Evolutionary conservation across 2,888 invertebrate genomes (phyloP), one percentile per base, ranked within the genome.

Genomic region (Sarcophaga subvicina): DNA sequence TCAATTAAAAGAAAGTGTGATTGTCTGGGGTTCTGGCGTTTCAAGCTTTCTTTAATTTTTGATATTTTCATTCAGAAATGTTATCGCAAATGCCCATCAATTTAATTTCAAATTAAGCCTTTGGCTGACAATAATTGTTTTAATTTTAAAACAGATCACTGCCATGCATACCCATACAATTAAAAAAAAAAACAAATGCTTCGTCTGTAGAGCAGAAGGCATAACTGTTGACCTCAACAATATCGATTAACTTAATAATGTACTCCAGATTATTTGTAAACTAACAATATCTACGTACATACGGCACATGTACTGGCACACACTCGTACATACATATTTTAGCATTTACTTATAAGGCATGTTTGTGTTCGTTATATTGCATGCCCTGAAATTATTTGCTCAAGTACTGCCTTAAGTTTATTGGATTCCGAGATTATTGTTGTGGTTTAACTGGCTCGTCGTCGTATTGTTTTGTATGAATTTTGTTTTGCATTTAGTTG

Each of bases 361-460:
- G 17, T 54, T 10, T 14, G 17, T 54, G 17, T 54, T 14, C 54
- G 14, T 14, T 12, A 1, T 14, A 14, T 8, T 54, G 54, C 17
- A 17, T 54, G 54, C 12, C 14, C 54, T 14, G 54, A 37, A 37
- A 54, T 54, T 54, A 54, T 60, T 72, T 27, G 60, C 59, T 71
- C n/a, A 60, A 71, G 20, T 60, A 60, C 14, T 62, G 60, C 20
- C 37, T 3, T 14, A 73, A 60, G 72, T 60, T 25, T 45, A 45
- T 70, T 64, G 14, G n/a, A 22, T 62, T 69, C 27, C 37, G 59
- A 47, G 2, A 54, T 72, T 66, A 71, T 60, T 78, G 71, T 73
- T 62, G 62, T 20, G 62, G 14, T 22, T 12, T 73, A 17, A 62
- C 62, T 20, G 25, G 14, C 12, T 11, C 22, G n/a, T 20, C 37